Percentiles rank a stretch among this genome's conserved stretches.
phyloP scores from a whole-genome alignment of 1,140 invertebrate species.

The Goniozus legneri region DNA sequence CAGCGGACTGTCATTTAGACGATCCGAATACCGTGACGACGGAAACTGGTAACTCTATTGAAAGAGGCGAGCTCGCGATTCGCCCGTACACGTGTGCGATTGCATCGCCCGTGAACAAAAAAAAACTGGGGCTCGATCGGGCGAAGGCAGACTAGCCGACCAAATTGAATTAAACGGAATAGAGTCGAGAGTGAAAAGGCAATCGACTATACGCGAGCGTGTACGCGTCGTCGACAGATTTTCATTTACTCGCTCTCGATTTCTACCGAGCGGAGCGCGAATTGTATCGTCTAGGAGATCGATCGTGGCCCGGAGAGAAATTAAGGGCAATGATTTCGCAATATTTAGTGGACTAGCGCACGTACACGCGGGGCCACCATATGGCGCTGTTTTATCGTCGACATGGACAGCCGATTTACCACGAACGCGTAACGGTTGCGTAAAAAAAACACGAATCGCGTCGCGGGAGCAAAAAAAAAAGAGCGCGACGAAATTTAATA shows the following conservation, averaged over 20 bases:
- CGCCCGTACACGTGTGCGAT: too few species aligned
- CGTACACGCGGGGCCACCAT: slow-evolving; percentile 4
- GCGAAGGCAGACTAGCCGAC: too few species aligned
- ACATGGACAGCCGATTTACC: too few species aligned
- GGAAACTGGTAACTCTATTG: slow-evolving; percentile 5
- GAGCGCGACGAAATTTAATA: too few species aligned
- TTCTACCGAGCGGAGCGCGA: too few species aligned
- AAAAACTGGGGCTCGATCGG: too few species aligned
- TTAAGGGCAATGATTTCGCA: slow-evolving; percentile 36
- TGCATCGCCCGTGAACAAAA: too few species aligned
- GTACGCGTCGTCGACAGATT: background rate
- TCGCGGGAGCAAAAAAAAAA: too few species aligned
- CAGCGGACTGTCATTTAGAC: slow-evolving; percentile 13
- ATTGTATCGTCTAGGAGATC: slow-evolving; percentile 3
- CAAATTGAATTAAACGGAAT: too few species aligned
- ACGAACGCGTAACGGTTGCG: too few species aligned
- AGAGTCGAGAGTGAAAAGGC: background rate
- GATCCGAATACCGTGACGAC: background rate
- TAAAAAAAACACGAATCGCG: background rate
- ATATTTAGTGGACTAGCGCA: slow-evolving; percentile 19
- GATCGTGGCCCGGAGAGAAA: slow-evolving; percentile 26
- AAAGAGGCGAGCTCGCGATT: background rate
- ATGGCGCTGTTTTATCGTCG: slow-evolving; percentile 13
- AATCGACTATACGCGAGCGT: background rate
- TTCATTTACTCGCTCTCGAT: too few species aligned